phyloP scores from a whole-genome alignment of 2,888 invertebrate species.

The Drosophila meridionalis region DNA sequence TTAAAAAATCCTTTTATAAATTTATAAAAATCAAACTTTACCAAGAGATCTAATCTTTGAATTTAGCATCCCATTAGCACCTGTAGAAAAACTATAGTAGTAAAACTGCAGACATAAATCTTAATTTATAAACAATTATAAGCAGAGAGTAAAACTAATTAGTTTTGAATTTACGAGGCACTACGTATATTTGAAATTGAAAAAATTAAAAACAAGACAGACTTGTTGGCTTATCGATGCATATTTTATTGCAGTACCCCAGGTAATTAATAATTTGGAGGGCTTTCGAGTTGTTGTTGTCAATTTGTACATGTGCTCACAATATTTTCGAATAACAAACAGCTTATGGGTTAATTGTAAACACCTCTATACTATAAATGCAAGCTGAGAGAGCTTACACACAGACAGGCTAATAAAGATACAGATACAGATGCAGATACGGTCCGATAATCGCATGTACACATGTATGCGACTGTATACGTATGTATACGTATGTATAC shows the following conservation, averaged over 20 bases:
- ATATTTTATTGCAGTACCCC: background rate
- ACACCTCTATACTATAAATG: background rate
- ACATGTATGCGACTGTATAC: background rate
- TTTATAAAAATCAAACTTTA: too few species aligned
- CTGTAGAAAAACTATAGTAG: background rate
- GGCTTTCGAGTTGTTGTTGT: background rate
- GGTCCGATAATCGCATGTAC: slow-evolving; percentile 14
- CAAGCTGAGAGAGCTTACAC: slow-evolving; percentile 1
- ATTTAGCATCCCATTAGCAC: background rate
- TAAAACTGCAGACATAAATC: background rate
- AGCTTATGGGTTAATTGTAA: slow-evolving; percentile 14
- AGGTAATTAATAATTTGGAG: background rate
- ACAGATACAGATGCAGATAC: slow-evolving; percentile 28
- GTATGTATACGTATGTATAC: background rate
- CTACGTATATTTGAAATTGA: background rate
- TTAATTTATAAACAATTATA: background rate
- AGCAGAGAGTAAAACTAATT: background rate
- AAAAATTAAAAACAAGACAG: background rate
- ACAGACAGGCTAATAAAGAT: slow-evolving; percentile 32
- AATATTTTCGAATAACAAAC: background rate
- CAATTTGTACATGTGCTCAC: slow-evolving; percentile 1
- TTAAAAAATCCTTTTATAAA: too few species aligned
- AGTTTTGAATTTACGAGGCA: background rate
- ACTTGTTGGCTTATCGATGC: background rate
- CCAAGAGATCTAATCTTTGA: background rate